Conservation (phyloP, 2,888 invertebrate species). For the Spodoptera littoralis region DNA sequence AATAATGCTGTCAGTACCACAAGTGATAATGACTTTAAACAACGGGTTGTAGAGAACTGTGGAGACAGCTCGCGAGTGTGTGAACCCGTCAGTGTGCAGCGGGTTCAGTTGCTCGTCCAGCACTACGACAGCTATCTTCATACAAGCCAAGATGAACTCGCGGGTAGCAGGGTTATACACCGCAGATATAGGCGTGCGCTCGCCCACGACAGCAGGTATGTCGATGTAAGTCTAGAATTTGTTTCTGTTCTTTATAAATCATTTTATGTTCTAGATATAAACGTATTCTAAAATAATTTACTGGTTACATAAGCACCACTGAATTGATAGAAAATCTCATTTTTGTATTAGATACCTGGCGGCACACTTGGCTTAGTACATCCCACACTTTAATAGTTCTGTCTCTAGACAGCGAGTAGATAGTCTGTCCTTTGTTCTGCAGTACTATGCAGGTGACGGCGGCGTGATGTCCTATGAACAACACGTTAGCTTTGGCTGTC, state of each 20-base stretch:
- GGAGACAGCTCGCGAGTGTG: conserved; percentile 91
- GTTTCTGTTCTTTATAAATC: too few species aligned
- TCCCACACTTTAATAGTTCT: conserved; percentile 94
- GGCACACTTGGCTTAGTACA: conserved; percentile 89
- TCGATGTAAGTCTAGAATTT: conserved; percentile 90
- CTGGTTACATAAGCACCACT: too few species aligned
- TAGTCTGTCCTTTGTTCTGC: conserved; percentile 90
- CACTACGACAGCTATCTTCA: conserved; percentile 89
- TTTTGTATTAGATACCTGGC: conserved; percentile 85
- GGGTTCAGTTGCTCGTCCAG: conserved; percentile 91
- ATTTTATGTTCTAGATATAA: too few species aligned
- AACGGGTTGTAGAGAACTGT: conserved; percentile 93
- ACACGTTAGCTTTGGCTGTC: conserved; percentile 90
- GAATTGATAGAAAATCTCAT: too few species aligned
- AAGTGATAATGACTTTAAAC: conserved; percentile 93
- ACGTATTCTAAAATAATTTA: too few species aligned
- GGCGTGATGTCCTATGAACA: conserved; percentile 91
- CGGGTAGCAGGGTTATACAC: conserved; percentile 91
- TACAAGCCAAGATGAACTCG: conserved; percentile 91
- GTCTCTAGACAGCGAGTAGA: conserved; percentile 92
- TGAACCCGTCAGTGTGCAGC: conserved; percentile 92
- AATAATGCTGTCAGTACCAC: conserved; percentile 93
- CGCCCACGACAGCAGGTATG: conserved; percentile 89
- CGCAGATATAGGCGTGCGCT: conserved; percentile 88
- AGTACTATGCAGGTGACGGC: conserved; percentile 91